Evolutionary conservation across 2,113 vertebrate species (phyloP).

Genomic region (Hucho hucho): DNA sequence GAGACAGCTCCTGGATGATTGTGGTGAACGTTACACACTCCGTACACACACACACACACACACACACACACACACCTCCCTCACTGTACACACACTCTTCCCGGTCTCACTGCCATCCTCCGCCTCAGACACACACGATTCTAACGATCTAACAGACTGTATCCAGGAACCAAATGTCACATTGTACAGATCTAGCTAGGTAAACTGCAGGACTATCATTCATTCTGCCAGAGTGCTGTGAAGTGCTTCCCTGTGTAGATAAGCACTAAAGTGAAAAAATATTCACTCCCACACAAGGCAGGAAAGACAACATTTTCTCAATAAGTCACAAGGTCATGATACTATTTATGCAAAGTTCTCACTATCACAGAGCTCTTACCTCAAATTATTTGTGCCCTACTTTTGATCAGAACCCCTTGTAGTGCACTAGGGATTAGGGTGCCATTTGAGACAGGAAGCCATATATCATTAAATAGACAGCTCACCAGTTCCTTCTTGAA

Average conservation of each 20-base stretch:
- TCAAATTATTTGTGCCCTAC: too few relatives aligned
- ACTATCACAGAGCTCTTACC: not conserved
- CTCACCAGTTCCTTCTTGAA: conserved; percentile 64
- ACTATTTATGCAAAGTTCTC: not conserved
- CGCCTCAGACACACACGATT: not conserved
- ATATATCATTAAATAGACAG: not conserved
- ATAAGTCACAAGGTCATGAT: not conserved
- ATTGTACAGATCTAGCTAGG: not conserved
- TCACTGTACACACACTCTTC: not conserved
- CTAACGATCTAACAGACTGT: too few relatives aligned
- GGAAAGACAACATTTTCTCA: conserved; percentile 48
- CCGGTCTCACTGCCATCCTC: conserved; percentile 7
- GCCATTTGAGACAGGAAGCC: too few relatives aligned
- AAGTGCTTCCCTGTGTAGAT: not conserved
- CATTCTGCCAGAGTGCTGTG: too few relatives aligned
- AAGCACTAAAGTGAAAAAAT: not conserved
- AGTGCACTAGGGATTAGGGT: not conserved
- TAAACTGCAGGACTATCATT: not conserved
- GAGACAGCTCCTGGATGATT: conserved; percentile 59
- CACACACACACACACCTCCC: conserved; percentile 27
- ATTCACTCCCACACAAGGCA: conserved; percentile 7
- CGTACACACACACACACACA: not conserved
- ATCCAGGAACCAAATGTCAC: too few relatives aligned
- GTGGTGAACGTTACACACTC: conserved; percentile 5
- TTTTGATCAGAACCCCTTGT: too few relatives aligned